A percentile compares a stretch with the other conserved stretches of the same genome.
Evolutionary conservation across 2,888 invertebrate species (phyloP).

Genomic region (Athetis lepigone): DNA sequence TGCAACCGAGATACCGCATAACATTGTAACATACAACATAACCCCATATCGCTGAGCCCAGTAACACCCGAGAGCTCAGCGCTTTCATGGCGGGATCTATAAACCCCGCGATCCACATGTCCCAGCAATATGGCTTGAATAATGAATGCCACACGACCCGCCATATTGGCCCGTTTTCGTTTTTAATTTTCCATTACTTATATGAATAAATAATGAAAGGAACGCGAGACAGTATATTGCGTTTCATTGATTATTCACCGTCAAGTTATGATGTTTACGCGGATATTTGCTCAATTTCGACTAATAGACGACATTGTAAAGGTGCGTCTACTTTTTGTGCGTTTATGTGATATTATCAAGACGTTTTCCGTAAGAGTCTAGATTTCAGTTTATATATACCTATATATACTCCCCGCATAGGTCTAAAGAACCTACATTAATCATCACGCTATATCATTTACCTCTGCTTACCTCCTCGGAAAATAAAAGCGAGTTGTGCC

Average conservation of each 20-base stretch:
- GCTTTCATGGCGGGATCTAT: constrained; percentile 70
- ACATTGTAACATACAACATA: constrained; percentile 6
- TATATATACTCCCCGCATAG: too few species aligned
- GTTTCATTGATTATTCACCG: constrained; percentile 55
- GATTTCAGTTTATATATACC: too few species aligned
- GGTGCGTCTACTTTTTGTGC: neutral
- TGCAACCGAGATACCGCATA: neutral
- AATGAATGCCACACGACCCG: constrained; percentile 78
- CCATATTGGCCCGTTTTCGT: constrained; percentile 79
- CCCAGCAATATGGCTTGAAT: constrained; percentile 77
- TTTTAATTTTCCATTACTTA: constrained; percentile 82
- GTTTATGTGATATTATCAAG: too few species aligned
- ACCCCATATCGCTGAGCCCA: constrained; percentile 48
- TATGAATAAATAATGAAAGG: constrained; percentile 71
- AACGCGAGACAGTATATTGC: constrained; percentile 48
- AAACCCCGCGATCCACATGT: constrained; percentile 73
- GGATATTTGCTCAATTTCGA: neutral
- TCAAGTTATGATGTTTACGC: constrained; percentile 26
- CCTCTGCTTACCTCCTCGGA: neutral
- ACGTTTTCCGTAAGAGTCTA: too few species aligned
- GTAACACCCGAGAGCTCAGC: constrained; percentile 55
- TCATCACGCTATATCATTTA: neutral
- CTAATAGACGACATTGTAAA: neutral
- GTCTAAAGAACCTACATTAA: too few species aligned
- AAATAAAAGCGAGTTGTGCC: neutral